phyloP scores from a whole-genome alignment of 2,113 vertebrate species.

The Anhinga anhinga region DNA sequence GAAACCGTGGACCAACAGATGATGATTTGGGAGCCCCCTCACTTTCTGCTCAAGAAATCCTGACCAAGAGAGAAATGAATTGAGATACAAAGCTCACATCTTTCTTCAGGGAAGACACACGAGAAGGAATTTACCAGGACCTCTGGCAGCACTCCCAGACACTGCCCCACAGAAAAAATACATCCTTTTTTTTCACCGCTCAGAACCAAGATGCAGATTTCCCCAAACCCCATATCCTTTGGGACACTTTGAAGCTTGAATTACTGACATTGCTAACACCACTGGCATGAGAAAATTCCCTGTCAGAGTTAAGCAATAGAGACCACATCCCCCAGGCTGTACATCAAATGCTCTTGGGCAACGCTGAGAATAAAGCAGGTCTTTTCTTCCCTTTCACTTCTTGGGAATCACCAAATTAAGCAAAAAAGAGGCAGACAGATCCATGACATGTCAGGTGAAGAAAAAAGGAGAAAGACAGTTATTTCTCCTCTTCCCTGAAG shows the following conservation, averaged over 20 bases:
- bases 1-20: background rate
- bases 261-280: background rate
- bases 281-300: background rate
- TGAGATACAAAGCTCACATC: background rate
- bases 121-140: background rate
- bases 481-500: background rate
- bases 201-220: background rate
- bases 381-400: background rate
- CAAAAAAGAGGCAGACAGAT: background rate
- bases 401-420: background rate
- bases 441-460: fast-evolving
- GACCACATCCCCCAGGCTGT: background rate
- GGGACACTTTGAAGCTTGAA: background rate
- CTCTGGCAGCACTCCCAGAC: background rate
- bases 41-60: background rate
- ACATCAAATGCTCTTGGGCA: background rate
- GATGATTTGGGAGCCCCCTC: fast-evolving
- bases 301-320: background rate
- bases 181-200: background rate
- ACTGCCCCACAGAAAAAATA: background rate
- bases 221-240: background rate
- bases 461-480: background rate
- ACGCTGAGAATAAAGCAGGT: background rate
- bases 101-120: background rate
- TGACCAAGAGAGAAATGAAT: background rate